These are phyloP conservation scores for Synanthedon vespiformis DNA, from an alignment of 2,888 invertebrate genomes.

Conservation along the genomic window DNA sequence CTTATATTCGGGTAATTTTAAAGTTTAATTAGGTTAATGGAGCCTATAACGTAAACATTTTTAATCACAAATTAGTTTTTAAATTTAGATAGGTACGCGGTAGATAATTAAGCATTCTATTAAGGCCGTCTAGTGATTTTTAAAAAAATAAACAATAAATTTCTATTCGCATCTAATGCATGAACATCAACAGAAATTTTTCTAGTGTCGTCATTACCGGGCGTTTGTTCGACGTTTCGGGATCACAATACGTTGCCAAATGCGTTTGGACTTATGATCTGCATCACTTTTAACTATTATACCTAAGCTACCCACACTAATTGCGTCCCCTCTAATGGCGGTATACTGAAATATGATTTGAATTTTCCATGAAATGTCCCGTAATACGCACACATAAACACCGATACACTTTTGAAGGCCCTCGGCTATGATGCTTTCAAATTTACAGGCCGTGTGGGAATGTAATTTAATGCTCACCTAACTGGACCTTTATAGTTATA, in stretches of 20 bases:
- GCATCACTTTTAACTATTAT: conserved; percentile 51
- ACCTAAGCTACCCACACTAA: neutral
- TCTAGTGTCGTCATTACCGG: conserved; percentile 37
- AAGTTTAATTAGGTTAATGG: too few relatives aligned
- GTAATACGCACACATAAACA: neutral
- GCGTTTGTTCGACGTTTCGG: conserved; percentile 63
- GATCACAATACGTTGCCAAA: conserved; percentile 63
- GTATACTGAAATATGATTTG: conserved; percentile 29
- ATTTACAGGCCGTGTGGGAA: neutral
- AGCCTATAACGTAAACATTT: too few relatives aligned
- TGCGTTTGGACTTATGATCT: conserved; percentile 49
- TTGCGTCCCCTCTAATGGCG: conserved; percentile 19
- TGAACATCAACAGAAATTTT: conserved; percentile 1
- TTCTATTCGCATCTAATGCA: conserved; percentile 2
- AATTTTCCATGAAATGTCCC: conserved; percentile 5
- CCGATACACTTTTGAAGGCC: neutral
- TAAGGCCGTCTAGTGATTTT: too few relatives aligned
- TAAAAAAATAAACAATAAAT: neutral
- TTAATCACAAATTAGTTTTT: too few relatives aligned
- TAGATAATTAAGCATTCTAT: too few relatives aligned
- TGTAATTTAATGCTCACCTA: neutral
- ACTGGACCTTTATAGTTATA: neutral
- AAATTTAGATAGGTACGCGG: too few relatives aligned
- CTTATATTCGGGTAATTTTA: too few relatives aligned
- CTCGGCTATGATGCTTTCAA: neutral